phyloP scores from a whole-genome alignment of 2,113 vertebrate species.

The Silurus glanis region DNA sequence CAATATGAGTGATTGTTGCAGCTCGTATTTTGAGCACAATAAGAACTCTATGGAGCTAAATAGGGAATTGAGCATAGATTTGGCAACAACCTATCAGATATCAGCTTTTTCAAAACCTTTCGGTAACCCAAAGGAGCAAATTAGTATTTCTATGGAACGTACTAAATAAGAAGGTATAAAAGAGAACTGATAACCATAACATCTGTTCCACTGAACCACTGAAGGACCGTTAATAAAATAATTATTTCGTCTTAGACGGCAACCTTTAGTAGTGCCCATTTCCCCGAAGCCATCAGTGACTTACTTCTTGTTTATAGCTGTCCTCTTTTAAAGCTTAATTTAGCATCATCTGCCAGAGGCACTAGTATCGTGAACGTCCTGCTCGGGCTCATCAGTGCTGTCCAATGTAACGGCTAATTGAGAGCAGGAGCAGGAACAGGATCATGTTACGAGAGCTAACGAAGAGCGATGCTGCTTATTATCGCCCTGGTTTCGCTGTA shows the following conservation, averaged over 20 bases:
- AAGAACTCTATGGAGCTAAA: not conserved
- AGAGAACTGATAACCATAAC: not conserved
- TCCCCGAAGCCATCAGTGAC: not conserved
- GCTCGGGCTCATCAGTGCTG: not conserved
- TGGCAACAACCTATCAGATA: not conserved
- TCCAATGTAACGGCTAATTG: constrained; percentile 9
- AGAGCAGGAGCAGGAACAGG: constrained; percentile 28
- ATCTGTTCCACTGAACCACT: no score
- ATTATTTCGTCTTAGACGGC: not conserved
- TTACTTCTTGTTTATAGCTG: not conserved
- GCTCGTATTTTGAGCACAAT: not conserved
- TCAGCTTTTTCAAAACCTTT: not conserved
- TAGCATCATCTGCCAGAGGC: not conserved
- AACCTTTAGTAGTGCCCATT: not conserved
- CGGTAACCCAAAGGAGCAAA: not conserved
- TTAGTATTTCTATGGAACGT: not conserved
- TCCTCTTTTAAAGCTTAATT: constrained; percentile 3
- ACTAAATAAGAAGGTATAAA: not conserved
- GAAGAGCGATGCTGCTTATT: constrained; percentile 18
- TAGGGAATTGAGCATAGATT: not conserved
- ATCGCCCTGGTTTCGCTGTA: constrained; percentile 29
- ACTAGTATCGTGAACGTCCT: not conserved
- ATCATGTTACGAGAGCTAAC: constrained; percentile 1
- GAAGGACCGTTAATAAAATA: not conserved
- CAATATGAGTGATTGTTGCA: not conserved